A percentile compares a stretch with the other conserved stretches of the same genome.
Evolutionary conservation across 2,113 vertebrate genomes (phyloP).

Genomic region (Corythaeola cristata): DNA sequence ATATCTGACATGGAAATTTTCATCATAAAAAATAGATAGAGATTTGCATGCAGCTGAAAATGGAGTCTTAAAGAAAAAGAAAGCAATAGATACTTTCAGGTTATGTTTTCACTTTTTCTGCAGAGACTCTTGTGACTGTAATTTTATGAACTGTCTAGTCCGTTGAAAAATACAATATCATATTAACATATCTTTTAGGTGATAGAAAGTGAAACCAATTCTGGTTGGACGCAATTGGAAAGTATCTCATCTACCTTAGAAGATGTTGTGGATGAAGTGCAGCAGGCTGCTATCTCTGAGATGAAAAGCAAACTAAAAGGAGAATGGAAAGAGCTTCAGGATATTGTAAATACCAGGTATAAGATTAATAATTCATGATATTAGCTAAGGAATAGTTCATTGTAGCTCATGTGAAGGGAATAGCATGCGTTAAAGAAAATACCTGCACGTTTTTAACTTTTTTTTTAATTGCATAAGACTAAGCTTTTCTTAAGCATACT

Average conservation of each 20-base stretch:
- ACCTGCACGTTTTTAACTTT: not conserved
- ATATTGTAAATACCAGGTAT: slow-evolving; percentile 79
- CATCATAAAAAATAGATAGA: not conserved
- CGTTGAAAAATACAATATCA: not conserved
- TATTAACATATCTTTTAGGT: slow-evolving; percentile 66
- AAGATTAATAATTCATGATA: not conserved
- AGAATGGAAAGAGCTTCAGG: slow-evolving; percentile 79
- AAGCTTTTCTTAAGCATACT: not conserved
- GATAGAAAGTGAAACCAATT: slow-evolving; percentile 77
- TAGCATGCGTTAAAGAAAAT: not conserved
- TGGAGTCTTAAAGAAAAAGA: not conserved
- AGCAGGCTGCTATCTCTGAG: slow-evolving; percentile 66
- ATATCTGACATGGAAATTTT: not conserved
- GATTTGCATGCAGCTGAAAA: not conserved
- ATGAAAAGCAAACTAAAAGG: slow-evolving; percentile 71
- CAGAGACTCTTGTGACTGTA: not conserved
- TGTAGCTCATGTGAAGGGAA: not conserved
- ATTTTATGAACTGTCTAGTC: not conserved
- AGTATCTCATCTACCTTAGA: slow-evolving; percentile 70
- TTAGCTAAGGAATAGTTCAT: not conserved
- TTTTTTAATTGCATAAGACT: not conserved
- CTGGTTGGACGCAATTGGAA: slow-evolving; percentile 80
- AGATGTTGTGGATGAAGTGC: slow-evolving; percentile 20
- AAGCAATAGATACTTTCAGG: not conserved
- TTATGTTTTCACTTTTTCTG: not conserved